These are phyloP conservation scores for Apis dorsata DNA, from an alignment of 1,140 invertebrate genomes.

Conservation along the genomic window DNA sequence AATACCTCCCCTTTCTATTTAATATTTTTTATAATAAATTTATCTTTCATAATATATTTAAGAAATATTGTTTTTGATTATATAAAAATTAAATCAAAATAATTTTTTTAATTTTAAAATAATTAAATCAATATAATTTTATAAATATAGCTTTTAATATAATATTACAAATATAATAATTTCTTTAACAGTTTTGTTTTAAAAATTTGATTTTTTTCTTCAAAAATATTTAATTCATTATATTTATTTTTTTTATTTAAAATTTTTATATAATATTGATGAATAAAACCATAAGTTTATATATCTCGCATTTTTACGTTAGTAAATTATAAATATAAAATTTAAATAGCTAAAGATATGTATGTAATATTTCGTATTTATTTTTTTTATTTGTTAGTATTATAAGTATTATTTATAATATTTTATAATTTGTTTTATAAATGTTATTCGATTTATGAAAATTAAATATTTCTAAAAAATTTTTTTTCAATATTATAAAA, in stretches of 20 bases:
- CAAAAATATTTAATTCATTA: neutral
- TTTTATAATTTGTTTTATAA: neutral
- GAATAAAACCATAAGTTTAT: slow-evolving; percentile 3
- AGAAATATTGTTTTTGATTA: neutral
- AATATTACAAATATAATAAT: neutral
- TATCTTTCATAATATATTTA: neutral
- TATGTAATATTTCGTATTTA: too few relatives aligned
- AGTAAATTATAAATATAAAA: neutral
- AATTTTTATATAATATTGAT: slow-evolving; percentile 3
- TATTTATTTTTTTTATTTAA: neutral
- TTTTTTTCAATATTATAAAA: neutral
- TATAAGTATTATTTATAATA: neutral
- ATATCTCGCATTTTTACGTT: neutral
- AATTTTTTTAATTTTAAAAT: too few relatives aligned
- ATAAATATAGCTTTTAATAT: neutral
- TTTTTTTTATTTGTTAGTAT: neutral
- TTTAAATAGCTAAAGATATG: slow-evolving; percentile 12
- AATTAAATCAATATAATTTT: neutral
- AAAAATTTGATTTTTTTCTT: neutral
- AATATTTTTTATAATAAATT: slow-evolving; percentile 28
- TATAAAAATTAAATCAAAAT: neutral
- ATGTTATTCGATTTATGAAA: slow-evolving; percentile 16
- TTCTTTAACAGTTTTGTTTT: neutral
- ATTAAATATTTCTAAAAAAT: neutral
- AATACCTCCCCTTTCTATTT: slow-evolving; percentile 2